Conservation (phyloP, 2,888 invertebrate species). For the Xestia ashworthii region DNA sequence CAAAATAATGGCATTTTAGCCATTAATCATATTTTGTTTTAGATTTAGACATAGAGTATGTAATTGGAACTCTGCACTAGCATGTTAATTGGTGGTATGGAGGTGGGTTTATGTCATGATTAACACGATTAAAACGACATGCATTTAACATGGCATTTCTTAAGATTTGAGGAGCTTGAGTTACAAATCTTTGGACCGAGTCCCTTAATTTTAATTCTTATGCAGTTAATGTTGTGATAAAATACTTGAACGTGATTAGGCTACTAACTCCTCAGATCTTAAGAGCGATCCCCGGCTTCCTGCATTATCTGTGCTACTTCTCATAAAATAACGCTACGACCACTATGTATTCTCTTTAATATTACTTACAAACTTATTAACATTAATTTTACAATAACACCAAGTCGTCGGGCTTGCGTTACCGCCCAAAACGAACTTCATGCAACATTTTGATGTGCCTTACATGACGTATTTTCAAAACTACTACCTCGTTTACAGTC, state of each 20-base stretch:
- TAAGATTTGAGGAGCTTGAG: constrained; percentile 76
- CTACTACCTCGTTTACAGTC: constrained; percentile 36
- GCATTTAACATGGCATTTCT: constrained; percentile 79
- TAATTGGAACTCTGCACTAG: constrained; percentile 75
- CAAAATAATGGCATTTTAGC: constrained; percentile 44
- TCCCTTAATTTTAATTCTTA: constrained; percentile 10
- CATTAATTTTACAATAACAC: constrained; percentile 47
- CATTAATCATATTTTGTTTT: constrained; percentile 49
- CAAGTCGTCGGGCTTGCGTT: constrained; percentile 33
- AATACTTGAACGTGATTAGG: constrained; percentile 21
- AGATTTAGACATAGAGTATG: constrained; percentile 50
- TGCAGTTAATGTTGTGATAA: constrained; percentile 11
- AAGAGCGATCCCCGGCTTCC: constrained; percentile 68
- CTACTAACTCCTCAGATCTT: constrained; percentile 72
- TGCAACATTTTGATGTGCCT: constrained; percentile 50
- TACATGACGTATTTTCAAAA: constrained; percentile 22
- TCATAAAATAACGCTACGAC: constrained; percentile 60
- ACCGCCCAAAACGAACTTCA: constrained; percentile 58
- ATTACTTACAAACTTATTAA: constrained; percentile 57
- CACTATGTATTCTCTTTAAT: constrained; percentile 55
- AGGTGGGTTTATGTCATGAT: constrained; percentile 89
- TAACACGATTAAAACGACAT: constrained; percentile 77
- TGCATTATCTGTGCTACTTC: constrained; percentile 70
- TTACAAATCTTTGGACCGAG: constrained; percentile 24
- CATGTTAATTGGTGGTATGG: constrained; percentile 83